phyloP scores from a whole-genome alignment of 2,113 vertebrate genomes.

The Panthera uncia region DNA sequence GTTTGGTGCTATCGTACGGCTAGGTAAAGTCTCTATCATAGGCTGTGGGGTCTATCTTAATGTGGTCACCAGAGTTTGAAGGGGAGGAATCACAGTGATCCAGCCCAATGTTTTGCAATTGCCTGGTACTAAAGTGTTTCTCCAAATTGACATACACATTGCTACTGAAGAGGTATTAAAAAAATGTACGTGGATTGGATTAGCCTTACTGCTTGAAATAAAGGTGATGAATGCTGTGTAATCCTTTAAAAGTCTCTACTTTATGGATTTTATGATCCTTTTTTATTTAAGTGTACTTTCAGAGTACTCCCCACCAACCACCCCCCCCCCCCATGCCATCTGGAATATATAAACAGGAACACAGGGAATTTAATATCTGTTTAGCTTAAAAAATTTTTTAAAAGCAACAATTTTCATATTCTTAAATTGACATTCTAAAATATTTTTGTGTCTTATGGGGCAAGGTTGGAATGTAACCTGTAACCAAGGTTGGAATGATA shows the following conservation, averaged over 20 bases:
- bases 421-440: not conserved
- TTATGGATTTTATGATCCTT: not conserved
- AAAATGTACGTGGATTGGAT: constrained; percentile 7
- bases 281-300: constrained; percentile 38
- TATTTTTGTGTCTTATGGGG: not conserved
- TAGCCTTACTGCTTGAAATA: not conserved
- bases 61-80: not conserved
- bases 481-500: not conserved
- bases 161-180: not conserved
- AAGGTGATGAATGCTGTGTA: not conserved
- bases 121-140: not conserved
- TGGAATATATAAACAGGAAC: constrained; percentile 41
- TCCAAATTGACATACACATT: not conserved
- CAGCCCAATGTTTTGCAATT: not conserved
- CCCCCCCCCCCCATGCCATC: not conserved
- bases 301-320: not conserved
- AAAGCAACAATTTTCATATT: not conserved
- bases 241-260: not conserved
- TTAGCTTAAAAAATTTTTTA: not conserved
- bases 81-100: not conserved
- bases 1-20: not conserved
- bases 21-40: not conserved
- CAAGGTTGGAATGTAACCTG: not conserved
- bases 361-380: constrained; percentile 2
- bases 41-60: not conserved